Evolutionary conservation across 2,888 invertebrate species (phyloP), one percentile per base, ranked within the genome.

Genomic region (Tenthredo mesomela): DNA sequence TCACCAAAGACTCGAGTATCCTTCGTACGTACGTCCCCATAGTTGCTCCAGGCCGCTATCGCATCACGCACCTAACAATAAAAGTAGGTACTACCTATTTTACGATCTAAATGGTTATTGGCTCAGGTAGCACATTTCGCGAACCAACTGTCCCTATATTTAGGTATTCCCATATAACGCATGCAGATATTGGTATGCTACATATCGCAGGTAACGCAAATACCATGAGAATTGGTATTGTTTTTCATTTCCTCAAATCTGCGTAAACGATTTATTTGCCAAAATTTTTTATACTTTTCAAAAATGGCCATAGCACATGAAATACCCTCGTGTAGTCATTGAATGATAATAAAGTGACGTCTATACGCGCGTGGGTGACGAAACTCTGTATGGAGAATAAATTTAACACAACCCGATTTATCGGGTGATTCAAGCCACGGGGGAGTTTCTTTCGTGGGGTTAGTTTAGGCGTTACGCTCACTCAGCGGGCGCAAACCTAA

Each of bases 401-500:
- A 77, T 77, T 77, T 77, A 9, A 54, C 4, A 29, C 54, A 33
- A 29, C 21, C 25, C 29, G 61, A 61, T 80, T 80, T 40, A 61
- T 61, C 18, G 80, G 61, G 80, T 80, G 37, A 80, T 80, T 80
- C 58, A 15, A 80, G 21, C 80, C 40, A 40, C 40, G 80, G 61
- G 80, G 80, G 80, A 43, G 61, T 37, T 61, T 58, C 61, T 61
- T 80, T 25, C 61, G 40, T 40, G 61, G 61, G 80, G 80, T 80
- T 80, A 80, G 80, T 40, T 80, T 80, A 80, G 80, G 80, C 61
- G 58, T 47, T 67, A 47, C 70, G 65, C 67, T 67, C 82, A 33
- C 70, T 82, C 70, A 47, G 82, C 67, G 67, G 47, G 70, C 33
- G 82, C 43, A 47, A 70, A 82, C 82, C 65, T 82, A 82, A 82